Percentiles rank a stretch among this genome's conserved stretches.
These are phyloP conservation scores for Sinocyclocheilus grahami DNA, from an alignment of 2,113 vertebrate genomes.

Conservation along the genomic window DNA sequence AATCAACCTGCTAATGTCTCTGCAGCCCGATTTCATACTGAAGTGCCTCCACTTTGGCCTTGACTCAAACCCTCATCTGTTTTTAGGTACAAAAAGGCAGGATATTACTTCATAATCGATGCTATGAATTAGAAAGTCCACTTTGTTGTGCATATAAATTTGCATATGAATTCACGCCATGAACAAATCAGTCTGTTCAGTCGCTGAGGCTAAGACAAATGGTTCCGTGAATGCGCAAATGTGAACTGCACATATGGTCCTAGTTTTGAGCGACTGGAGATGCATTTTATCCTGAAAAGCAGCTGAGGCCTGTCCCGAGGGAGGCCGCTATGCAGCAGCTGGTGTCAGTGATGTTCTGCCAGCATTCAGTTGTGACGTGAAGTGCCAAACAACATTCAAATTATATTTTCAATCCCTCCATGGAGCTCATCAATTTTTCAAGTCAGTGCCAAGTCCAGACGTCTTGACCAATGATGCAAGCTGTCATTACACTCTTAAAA, in stretches of 20 bases:
- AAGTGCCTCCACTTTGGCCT: not conserved
- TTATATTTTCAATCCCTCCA: slow-evolving; percentile 58
- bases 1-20: not conserved
- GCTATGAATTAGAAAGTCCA: not conserved
- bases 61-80: not conserved
- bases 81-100: not conserved
- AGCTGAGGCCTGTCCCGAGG: slow-evolving; percentile 69
- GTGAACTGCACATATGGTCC: slow-evolving; percentile 67
- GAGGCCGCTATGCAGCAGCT: slow-evolving; percentile 66
- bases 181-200: slow-evolving; percentile 8
- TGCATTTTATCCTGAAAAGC: slow-evolving; percentile 63
- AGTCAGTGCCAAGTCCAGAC: not conserved
- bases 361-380: slow-evolving; percentile 64
- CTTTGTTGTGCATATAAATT: slow-evolving; percentile 3
- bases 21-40: not conserved
- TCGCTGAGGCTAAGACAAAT: slow-evolving; percentile 17
- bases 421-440: slow-evolving; percentile 1
- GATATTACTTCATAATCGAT: not conserved
- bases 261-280: slow-evolving; percentile 64
- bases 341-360: slow-evolving; percentile 67
- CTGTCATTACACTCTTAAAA: not conserved
- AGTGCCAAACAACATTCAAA: slow-evolving; percentile 56
- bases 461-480: not conserved
- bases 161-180: not conserved
- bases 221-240: slow-evolving; percentile 28